Evolutionary conservation across 2,113 vertebrate species (phyloP).

Genomic region (Bostrychus sinensis): DNA sequence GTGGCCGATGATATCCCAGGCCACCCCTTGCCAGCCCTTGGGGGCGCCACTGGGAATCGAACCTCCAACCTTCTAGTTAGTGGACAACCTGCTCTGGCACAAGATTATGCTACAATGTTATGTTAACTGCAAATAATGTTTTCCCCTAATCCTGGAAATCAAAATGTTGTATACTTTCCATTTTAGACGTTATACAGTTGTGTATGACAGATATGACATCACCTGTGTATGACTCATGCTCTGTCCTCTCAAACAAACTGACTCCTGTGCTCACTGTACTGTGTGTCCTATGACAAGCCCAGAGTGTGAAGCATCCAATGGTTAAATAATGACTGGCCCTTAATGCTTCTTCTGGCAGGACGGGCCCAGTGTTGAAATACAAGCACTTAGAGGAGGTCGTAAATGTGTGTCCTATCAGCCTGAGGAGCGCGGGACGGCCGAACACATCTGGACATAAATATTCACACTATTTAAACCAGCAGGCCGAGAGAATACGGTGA

Average conservation of each 20-base stretch:
- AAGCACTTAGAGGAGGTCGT: conserved; percentile 62
- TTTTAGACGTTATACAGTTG: no score
- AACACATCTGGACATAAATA: conserved; percentile 79
- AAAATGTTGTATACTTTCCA: no score
- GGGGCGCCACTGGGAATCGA: no score
- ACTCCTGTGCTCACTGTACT: not conserved
- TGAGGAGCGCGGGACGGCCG: conserved; percentile 44
- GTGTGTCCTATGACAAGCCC: conserved; percentile 12
- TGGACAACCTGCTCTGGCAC: no score
- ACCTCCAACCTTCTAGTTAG: no score
- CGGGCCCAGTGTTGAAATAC: conserved; percentile 49
- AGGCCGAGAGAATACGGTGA: conserved; percentile 46
- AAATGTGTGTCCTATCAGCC: conserved; percentile 55
- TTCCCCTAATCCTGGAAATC: no score
- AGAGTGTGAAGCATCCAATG: conserved; percentile 40
- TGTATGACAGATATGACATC: no score
- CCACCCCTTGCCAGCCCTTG: no score
- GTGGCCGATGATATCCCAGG: no score
- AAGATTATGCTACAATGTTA: no score
- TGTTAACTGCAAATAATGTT: no score
- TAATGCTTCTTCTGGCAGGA: conserved; percentile 73
- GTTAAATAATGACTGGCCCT: conserved; percentile 69
- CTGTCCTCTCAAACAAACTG: no score
- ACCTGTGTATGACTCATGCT: not conserved
- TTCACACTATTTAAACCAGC: conserved; percentile 65